Base-by-base conservation (phyloP, 2,113 vertebrate species). In the Periophthalmodon schlosseri region DNA sequence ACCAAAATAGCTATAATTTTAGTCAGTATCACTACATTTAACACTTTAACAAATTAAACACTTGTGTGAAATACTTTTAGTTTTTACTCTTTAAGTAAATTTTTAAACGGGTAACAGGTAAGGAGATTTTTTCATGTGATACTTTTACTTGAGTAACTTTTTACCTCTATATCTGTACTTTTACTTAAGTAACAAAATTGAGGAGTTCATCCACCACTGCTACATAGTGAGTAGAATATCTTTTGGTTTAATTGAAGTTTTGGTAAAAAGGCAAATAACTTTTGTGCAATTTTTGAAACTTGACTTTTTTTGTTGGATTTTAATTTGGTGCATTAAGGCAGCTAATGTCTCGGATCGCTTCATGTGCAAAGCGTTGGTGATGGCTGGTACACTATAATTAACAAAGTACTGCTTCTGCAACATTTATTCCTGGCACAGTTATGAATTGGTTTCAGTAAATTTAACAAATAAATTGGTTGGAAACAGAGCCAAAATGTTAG, bases 201-300 rank as follows among this genome's bases (percentile, higher is more conserved):
- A n/a, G n/a, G 1, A 28, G 1, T 28, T 28, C 28, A 28, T 28
- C 28, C 28, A 28, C 28, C 28, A 28, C 28, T 7, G 20, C 36
- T 34, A 21, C 16, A 9, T 61, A 47, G 54, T 61, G 58, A 66
- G 16, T 70, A 47, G 79, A 81, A 74, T 56, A 44, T 52, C 2
- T 56, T 69, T 68, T 50, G 11, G 5, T 24, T 39, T 78, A 77
- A 85, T 76, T 81, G 63, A 68, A 52, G 44, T 82, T 63, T 65
- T 39, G 63, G 20, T 64, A 1, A 36, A 36, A 21, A 44, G 34
- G 1, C 10, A 44, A 36, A 34, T 4, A n/a, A 39, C 20, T 39
- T 39, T 65, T 44, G 16, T 34, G 60, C n/a, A 7, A 39, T 13
- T 65, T 65, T 39, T 9, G 1, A 21, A 39, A 11, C 9, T 65